A percentile compares a stretch with the other conserved stretches of the same genome.
Evolutionary conservation across 2,113 vertebrate species (phyloP).

Genomic region (Ophiodon elongatus): DNA sequence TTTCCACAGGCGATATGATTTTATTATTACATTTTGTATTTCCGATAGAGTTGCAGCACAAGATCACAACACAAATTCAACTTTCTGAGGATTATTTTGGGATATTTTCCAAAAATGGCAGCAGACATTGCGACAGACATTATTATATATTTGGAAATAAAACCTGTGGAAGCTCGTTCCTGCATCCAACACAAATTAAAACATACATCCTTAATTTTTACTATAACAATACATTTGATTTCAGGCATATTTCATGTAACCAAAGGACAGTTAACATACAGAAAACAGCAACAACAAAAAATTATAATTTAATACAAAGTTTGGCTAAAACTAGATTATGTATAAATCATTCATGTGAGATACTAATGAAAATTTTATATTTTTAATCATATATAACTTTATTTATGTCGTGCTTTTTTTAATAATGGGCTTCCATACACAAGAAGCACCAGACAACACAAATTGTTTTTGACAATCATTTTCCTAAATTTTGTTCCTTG

Average conservation of each 20-base stretch:
- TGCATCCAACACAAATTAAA: background rate
- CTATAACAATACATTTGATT: background rate
- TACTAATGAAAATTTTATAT: background rate
- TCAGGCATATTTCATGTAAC: background rate
- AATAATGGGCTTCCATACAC: background rate
- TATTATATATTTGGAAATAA: background rate
- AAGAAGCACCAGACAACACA: background rate
- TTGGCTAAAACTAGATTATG: background rate
- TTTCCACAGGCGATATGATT: background rate
- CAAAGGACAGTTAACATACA: background rate
- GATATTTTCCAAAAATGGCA: background rate
- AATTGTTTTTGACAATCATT: background rate
- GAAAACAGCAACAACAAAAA: background rate
- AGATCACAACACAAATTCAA: background rate
- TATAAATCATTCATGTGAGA: background rate
- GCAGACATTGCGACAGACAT: background rate
- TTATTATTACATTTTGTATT: background rate
- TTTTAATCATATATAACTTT: background rate
- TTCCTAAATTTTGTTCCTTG: conserved; percentile 1
- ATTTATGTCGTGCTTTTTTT: background rate
- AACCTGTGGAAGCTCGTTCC: background rate
- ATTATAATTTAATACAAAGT: background rate
- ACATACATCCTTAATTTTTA: background rate
- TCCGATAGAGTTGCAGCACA: too few species aligned
- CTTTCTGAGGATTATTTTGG: conserved; percentile 10